Percentiles rank a stretch among this genome's conserved stretches.
Evolutionary conservation across 2,888 invertebrate species (phyloP).

Genomic region (Gari tellinella): DNA sequence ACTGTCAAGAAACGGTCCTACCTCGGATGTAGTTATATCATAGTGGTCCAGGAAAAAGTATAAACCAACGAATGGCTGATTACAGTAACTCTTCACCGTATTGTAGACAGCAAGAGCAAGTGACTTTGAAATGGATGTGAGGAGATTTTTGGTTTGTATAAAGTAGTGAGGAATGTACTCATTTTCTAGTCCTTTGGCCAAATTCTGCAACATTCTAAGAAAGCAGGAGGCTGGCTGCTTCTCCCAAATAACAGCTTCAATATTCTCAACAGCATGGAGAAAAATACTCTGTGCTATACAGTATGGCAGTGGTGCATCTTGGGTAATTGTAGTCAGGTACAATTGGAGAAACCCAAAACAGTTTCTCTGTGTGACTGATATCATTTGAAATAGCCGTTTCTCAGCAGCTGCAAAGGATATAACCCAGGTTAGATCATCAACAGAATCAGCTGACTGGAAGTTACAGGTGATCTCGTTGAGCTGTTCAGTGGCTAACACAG

Average conservation of each 20-base stretch:
- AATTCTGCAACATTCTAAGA: constrained; percentile 18
- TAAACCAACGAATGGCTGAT: constrained; percentile 17
- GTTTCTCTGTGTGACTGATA: constrained; percentile 21
- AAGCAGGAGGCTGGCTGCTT: constrained; percentile 28
- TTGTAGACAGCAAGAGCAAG: not conserved
- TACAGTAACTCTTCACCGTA: constrained; percentile 6
- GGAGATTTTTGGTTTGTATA: constrained; percentile 25
- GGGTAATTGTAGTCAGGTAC: not conserved
- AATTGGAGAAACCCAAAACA: constrained; percentile 25
- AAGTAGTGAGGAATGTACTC: constrained; percentile 34
- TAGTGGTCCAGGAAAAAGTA: constrained; percentile 25
- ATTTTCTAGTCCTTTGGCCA: constrained; percentile 9
- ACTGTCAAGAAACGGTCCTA: constrained; percentile 24
- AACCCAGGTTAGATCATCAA: constrained; percentile 12
- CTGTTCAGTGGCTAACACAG: not conserved
- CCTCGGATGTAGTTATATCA: constrained; percentile 24
- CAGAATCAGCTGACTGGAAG: no score
- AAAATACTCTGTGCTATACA: constrained; percentile 31
- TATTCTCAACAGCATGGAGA: constrained; percentile 43
- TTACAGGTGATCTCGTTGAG: constrained; percentile 1
- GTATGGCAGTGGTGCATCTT: constrained; percentile 8
- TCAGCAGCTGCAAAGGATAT: constrained; percentile 35
- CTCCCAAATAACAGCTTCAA: constrained; percentile 24
- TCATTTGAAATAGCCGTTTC: constrained; percentile 11
- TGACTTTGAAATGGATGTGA: not conserved